Base-by-base conservation (phyloP, 2,113 vertebrate species). In the Taurulus bubalis region DNA sequence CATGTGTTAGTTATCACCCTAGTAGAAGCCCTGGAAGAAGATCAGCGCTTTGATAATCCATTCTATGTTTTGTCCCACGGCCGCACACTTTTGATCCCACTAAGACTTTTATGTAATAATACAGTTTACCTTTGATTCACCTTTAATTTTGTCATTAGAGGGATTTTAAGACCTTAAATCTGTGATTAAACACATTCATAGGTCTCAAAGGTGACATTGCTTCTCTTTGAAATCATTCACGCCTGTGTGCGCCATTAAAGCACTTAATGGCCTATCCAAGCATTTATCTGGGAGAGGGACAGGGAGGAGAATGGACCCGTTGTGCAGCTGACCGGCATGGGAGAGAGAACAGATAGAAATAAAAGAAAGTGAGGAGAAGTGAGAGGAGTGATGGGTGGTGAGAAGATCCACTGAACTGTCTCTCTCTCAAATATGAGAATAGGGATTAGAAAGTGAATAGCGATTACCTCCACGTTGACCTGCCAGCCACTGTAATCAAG, bases 401-500 rank as follows among this genome's bases (percentile, higher is more conserved):
- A 91, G 79, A 85, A 85, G 91, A 88, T 81, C 78, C 79, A 80
- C 71, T 38, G 73, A 67, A 47, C 72, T 85, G 56, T 58, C 63
- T 62, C 59, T 75, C 79, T 67, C 71, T 72, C 80, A 79, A 63
- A 85, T 59, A 86, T 79, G 83, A 89, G 87, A 91, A 89, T 75
- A 62, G 85, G 89, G 88, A 93, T 91, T 91, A 86, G 82, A 87
- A 83, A 77, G 82, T 77, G 82, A 91, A 89, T 85, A 71, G 85
- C 32, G 77, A 86, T 89, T 85, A 82, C 87, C 82, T 87, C 91
- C 87, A 77, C 77, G 80, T 69, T 77, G 83, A 88, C 88, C 87
- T 86, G 90, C 90, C 87, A 90, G 87, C 59, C 77, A 76, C 87
- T 90, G 92, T 92, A 91, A 94, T 90, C 85, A 88, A 69, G 90